These are phyloP conservation scores for Linnaemya tessellans DNA, from an alignment of 2,888 invertebrate species.

Conservation along the genomic window DNA sequence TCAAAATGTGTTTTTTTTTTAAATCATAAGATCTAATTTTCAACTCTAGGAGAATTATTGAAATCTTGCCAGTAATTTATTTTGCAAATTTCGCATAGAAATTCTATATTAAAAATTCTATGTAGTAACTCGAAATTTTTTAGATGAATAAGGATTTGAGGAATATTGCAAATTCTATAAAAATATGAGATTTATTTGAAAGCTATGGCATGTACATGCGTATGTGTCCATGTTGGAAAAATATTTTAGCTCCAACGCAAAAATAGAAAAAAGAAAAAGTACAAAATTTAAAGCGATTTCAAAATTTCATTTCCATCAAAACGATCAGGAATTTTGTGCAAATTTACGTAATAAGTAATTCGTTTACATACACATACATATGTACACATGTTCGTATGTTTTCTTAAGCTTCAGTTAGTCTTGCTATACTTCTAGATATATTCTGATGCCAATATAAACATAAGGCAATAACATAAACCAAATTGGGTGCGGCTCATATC, in stretches of 20 bases:
- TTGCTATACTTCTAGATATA: too few relatives aligned
- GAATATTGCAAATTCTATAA: slow-evolving; percentile 35
- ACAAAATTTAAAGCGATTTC: background rate
- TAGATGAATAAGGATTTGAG: slow-evolving; percentile 49
- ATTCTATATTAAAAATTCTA: too few relatives aligned
- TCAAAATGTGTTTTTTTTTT: too few relatives aligned
- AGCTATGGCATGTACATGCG: background rate
- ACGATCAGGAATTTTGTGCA: slow-evolving; percentile 40
- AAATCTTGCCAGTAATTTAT: too few relatives aligned
- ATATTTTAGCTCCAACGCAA: background rate
- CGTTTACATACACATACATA: background rate
- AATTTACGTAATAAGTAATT: background rate
- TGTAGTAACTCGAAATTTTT: slow-evolving; percentile 3
- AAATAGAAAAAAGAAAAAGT: background rate
- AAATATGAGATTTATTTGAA: background rate
- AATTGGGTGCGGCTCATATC: too few relatives aligned
- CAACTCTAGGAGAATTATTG: too few relatives aligned
- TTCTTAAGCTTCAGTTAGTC: background rate
- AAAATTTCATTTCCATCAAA: slow-evolving; percentile 31
- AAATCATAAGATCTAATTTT: too few relatives aligned
- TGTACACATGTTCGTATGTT: background rate
- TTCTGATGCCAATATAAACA: too few relatives aligned
- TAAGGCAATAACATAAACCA: too few relatives aligned
- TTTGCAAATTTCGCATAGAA: too few relatives aligned
- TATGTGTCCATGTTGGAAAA: background rate